Evolutionary conservation across 1,140 invertebrate species (phyloP).

Genomic region (Dufourea novaeangliae): DNA sequence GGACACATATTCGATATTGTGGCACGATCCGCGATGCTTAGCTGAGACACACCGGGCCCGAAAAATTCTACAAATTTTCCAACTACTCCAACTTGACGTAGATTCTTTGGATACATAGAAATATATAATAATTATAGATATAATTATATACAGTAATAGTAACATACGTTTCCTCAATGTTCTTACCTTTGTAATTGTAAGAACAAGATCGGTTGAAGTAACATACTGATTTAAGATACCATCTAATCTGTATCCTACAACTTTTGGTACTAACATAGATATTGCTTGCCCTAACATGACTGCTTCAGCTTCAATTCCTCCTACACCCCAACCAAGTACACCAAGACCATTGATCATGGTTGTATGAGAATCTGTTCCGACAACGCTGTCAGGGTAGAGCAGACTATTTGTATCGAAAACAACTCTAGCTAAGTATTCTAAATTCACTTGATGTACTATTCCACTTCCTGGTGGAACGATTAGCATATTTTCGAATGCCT

Average conservation of each 20-base stretch:
- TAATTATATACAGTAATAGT: not conserved
- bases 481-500: conserved; percentile 97
- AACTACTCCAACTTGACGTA: conserved; percentile 96
- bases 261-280: conserved; percentile 97
- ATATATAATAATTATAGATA: not conserved
- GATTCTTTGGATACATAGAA: conserved; percentile 85
- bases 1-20: conserved; percentile 99
- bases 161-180: not conserved
- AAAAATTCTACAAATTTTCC: conserved; percentile 99
- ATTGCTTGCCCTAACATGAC: conserved; percentile 98
- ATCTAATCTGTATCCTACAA: conserved; percentile 95
- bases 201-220: conserved; percentile 98
- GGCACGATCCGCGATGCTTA: conserved; percentile 97
- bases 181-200: conserved; percentile 96
- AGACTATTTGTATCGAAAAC: conserved; percentile 89
- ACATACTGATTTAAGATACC: conserved; percentile 91
- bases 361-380: conserved; percentile 99
- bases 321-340: conserved; percentile 90
- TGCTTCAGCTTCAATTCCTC: conserved; percentile 93
- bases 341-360: conserved; percentile 99
- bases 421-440: conserved; percentile 97
- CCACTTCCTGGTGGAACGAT: conserved; percentile 99
- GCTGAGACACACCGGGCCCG: conserved; percentile 92
- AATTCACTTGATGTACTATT: conserved; percentile 99
- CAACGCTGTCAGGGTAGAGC: conserved; percentile 97